These are phyloP conservation scores for Drosophila koepferae DNA, from an alignment of 2,888 invertebrate genomes.

Conservation along the genomic window DNA sequence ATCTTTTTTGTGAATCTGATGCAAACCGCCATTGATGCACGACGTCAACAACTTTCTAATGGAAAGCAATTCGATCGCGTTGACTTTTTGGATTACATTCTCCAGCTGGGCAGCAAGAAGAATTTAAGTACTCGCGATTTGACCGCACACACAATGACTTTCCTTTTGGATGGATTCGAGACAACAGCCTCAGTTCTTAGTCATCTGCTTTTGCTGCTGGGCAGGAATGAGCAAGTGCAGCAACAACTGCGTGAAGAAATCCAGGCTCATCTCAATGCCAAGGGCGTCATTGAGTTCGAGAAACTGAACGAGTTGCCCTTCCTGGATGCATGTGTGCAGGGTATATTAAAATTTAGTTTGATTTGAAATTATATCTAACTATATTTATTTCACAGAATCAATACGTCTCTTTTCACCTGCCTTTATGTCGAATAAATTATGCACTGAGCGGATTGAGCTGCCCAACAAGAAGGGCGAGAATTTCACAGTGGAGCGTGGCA, in stretches of 20 bases:
- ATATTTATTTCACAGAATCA: conserved; percentile 58
- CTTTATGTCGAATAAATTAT: conserved; percentile 67
- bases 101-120: conserved; percentile 78
- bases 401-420: conserved; percentile 78
- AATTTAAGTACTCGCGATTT: conserved; percentile 61
- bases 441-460: conserved; percentile 73
- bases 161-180: conserved; percentile 84
- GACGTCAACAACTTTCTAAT: conserved; percentile 50
- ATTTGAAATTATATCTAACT: neutral
- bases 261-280: conserved; percentile 37
- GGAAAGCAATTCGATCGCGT: conserved; percentile 66
- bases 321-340: conserved; percentile 82
- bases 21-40: conserved; percentile 70
- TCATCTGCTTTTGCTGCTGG: conserved; percentile 76
- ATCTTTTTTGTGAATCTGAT: conserved; percentile 73
- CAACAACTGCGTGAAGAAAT: conserved; percentile 78
- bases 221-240: conserved; percentile 68
- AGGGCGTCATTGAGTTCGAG: conserved; percentile 74
- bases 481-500: conserved; percentile 64
- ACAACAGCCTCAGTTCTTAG: conserved; percentile 79
- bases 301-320: conserved; percentile 77
- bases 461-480: conserved; percentile 71
- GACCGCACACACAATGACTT: conserved; percentile 81
- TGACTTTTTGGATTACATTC: conserved; percentile 83
- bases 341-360: neutral